These are phyloP conservation scores for Enoplosus armatus DNA, from an alignment of 2,797 vertebrate species.

Conservation along the genomic window DNA sequence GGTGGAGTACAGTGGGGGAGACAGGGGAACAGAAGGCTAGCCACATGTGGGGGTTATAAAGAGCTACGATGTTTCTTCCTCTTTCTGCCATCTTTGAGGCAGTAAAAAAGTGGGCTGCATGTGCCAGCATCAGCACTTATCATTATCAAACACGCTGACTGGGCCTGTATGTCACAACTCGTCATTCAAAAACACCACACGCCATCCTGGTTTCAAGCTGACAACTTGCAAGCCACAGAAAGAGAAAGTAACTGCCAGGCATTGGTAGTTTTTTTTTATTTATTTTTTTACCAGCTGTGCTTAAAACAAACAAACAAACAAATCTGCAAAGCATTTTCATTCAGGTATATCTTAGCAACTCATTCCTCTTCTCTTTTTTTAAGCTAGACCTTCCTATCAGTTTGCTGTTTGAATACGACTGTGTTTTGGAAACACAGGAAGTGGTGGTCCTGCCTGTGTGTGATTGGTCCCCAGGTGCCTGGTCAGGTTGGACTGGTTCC, in stretches of 20 bases:
- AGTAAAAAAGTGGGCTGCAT: constrained; percentile 15
- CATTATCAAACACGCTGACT: constrained; percentile 49
- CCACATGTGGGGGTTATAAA: constrained; percentile 26
- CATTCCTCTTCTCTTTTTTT: not conserved
- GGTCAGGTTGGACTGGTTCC: constrained; percentile 76
- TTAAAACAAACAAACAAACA: constrained; percentile 4
- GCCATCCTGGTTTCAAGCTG: constrained; percentile 12
- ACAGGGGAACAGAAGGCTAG: constrained; percentile 17
- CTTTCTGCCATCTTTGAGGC: not conserved
- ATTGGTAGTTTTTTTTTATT: not conserved
- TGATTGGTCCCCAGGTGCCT: constrained; percentile 65
- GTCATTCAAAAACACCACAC: not conserved
- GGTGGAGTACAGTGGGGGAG: constrained; percentile 3
- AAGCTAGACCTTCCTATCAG: not conserved
- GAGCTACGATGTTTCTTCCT: constrained; percentile 21
- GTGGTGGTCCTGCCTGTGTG: constrained; percentile 14
- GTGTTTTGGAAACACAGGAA: constrained; percentile 70
- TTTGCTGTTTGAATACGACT: constrained; percentile 46
- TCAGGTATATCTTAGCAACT: not conserved
- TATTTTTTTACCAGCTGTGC: not conserved
- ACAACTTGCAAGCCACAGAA: not conserved
- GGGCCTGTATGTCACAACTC: constrained; percentile 5
- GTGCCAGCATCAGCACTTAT: constrained; percentile 18
- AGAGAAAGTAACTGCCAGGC: constrained; percentile 5
- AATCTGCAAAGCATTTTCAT: not conserved